These are phyloP conservation scores for Lycocorax pyrrhopterus DNA, from an alignment of 2,113 vertebrate species.

Conservation along the genomic window DNA sequence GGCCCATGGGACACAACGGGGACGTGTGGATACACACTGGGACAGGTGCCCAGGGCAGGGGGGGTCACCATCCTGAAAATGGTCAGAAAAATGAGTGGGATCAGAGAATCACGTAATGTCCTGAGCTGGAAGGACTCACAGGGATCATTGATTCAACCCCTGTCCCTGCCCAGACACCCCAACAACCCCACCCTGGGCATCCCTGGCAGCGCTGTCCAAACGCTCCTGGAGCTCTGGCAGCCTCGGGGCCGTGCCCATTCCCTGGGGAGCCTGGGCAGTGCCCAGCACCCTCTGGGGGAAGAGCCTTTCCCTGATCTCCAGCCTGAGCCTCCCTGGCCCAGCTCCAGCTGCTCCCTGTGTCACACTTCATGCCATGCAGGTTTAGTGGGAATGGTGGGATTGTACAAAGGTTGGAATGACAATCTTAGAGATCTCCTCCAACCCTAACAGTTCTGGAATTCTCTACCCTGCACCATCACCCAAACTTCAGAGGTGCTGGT, in stretches of 20 bases:
- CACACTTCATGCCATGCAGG: background rate
- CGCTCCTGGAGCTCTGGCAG: background rate
- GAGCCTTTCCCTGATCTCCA: fast-evolving
- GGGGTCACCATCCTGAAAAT: background rate
- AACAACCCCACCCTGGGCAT: background rate
- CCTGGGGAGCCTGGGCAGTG: background rate
- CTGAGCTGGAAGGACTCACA: background rate
- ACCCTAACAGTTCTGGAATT: fast-evolving
- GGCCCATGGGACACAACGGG: fast-evolving
- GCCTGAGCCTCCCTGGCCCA: fast-evolving
- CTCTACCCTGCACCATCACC: background rate
- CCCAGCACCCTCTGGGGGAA: background rate
- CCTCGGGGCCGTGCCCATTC: background rate
- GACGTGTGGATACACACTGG: fast-evolving
- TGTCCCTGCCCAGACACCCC: background rate
- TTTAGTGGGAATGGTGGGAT: background rate
- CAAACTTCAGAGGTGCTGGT: background rate
- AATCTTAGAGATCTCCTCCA: fast-evolving
- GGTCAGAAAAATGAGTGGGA: background rate
- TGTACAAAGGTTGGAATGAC: background rate
- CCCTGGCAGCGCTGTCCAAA: background rate
- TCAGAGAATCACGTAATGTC: fast-evolving
- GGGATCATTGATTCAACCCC: background rate
- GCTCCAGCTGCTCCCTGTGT: fast-evolving
- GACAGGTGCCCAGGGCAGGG: background rate